Conservation (phyloP, 2,888 invertebrate species). For the Tachina grossa region DNA sequence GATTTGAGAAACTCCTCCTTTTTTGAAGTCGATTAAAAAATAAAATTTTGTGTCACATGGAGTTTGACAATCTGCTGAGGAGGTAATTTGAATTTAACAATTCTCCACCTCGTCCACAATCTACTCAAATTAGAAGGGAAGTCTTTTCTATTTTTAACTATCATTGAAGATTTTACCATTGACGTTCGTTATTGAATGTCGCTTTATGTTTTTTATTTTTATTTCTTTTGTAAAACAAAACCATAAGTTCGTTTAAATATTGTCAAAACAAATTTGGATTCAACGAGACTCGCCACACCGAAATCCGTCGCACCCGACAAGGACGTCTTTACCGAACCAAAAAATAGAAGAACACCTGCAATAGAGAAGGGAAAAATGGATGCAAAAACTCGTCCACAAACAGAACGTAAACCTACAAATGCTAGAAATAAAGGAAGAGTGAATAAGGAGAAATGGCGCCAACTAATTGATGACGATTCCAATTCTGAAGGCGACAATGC, state of each 20-base stretch:
- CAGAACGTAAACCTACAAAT: slow-evolving; percentile 57
- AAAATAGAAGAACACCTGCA: slow-evolving; percentile 30
- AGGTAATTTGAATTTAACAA: too few relatives aligned
- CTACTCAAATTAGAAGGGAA: not conserved
- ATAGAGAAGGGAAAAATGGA: not conserved
- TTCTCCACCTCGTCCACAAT: too few relatives aligned
- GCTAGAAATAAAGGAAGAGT: slow-evolving; percentile 53
- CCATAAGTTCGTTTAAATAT: slow-evolving; percentile 76
- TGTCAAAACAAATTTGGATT: slow-evolving; percentile 77
- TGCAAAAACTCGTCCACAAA: slow-evolving; percentile 59
- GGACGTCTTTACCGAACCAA: slow-evolving; percentile 32
- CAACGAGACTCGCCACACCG: slow-evolving; percentile 76
- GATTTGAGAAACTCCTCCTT: too few relatives aligned
- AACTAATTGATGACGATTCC: slow-evolving; percentile 74
- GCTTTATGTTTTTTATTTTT: not conserved
- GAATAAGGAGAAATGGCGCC: slow-evolving; percentile 75
- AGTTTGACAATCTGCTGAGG: too few relatives aligned
- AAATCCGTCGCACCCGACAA: not conserved
- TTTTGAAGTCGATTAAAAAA: too few relatives aligned
- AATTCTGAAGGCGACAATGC: slow-evolving; percentile 75
- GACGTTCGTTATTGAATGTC: not conserved
- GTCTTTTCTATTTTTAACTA: not conserved
- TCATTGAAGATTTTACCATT: slow-evolving; percentile 7
- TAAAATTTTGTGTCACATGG: too few relatives aligned
- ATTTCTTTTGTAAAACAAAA: not conserved